These are phyloP conservation scores for Berghia stephanieae DNA, from an alignment of 1,140 invertebrate species.

Conservation along the genomic window DNA sequence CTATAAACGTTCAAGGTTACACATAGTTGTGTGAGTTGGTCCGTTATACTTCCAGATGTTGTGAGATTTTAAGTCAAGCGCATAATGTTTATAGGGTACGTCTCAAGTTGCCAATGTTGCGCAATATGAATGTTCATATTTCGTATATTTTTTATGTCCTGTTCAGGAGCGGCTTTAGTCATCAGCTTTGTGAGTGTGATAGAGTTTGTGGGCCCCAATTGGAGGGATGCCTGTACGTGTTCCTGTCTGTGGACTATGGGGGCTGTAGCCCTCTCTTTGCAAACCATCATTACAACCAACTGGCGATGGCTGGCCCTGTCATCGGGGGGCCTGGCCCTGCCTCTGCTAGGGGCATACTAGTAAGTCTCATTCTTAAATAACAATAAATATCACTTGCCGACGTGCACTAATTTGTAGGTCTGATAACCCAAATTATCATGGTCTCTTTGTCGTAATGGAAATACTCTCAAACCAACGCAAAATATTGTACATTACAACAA, in stretches of 20 bases:
- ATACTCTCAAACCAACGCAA: too few species aligned
- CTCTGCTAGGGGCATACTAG: slow-evolving; percentile 54
- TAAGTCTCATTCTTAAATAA: slow-evolving; percentile 40
- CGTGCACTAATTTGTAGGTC: too few species aligned
- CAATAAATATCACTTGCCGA: too few species aligned
- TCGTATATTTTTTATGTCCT: neutral
- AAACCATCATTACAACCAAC: slow-evolving; percentile 45
- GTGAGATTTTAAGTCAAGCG: too few species aligned
- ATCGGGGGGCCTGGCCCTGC: slow-evolving; percentile 45
- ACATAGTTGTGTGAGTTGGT: too few species aligned
- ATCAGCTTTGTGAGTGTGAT: slow-evolving; percentile 50
- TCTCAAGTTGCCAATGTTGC: too few species aligned
- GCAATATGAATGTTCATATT: neutral
- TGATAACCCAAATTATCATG: too few species aligned
- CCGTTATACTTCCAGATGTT: too few species aligned
- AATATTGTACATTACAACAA: too few species aligned
- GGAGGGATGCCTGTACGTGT: slow-evolving; percentile 54
- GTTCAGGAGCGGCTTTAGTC: slow-evolving; percentile 50
- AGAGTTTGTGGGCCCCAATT: slow-evolving; percentile 51
- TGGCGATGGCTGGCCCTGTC: slow-evolving; percentile 55
- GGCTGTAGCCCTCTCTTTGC: slow-evolving; percentile 43
- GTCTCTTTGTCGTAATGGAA: too few species aligned
- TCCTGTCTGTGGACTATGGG: slow-evolving; percentile 52
- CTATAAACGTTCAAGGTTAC: too few species aligned
- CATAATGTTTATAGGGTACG: too few species aligned